Evolutionary conservation across 2,797 vertebrate species (phyloP).

Genomic region (Tarsius wallacei): DNA sequence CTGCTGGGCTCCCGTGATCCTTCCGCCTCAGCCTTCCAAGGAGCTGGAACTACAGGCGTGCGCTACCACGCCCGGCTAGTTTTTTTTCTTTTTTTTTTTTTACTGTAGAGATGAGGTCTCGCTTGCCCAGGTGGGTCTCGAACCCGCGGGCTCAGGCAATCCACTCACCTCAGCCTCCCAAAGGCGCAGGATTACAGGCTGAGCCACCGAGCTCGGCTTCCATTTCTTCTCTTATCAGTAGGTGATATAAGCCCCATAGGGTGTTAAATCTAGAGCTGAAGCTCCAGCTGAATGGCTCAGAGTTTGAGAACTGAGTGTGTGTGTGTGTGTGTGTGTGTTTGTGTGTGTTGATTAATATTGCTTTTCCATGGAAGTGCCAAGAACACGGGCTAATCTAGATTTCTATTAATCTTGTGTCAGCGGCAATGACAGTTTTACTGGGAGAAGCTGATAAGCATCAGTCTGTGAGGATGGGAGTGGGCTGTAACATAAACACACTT

Average conservation of each 20-base stretch:
- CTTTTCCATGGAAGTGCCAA: slow-evolving; percentile 89
- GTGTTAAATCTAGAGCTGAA: neutral
- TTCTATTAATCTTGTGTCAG: slow-evolving; percentile 91
- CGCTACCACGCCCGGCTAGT: no score
- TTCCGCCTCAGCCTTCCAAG: no score
- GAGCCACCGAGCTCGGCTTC: no score
- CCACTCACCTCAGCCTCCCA: no score
- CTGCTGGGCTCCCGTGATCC: no score
- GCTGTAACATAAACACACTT: slow-evolving; percentile 89
- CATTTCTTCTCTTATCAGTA: neutral
- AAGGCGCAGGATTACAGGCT: no score
- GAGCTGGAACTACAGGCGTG: no score
- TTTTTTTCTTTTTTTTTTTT: no score
- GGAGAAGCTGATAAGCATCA: slow-evolving; percentile 91
- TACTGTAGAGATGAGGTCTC: no score
- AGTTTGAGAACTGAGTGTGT: neutral
- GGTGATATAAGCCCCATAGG: neutral
- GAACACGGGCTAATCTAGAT: slow-evolving; percentile 90
- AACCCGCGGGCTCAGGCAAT: no score
- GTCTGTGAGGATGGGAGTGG: slow-evolving; percentile 90
- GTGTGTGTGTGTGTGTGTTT: neutral
- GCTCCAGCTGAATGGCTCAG: neutral
- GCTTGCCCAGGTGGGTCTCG: no score
- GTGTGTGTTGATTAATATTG: slow-evolving; percentile 52
- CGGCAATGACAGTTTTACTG: slow-evolving; percentile 90